Base-by-base conservation (phyloP, 1,140 invertebrate genomes). In the Drosophila rufa region DNA sequence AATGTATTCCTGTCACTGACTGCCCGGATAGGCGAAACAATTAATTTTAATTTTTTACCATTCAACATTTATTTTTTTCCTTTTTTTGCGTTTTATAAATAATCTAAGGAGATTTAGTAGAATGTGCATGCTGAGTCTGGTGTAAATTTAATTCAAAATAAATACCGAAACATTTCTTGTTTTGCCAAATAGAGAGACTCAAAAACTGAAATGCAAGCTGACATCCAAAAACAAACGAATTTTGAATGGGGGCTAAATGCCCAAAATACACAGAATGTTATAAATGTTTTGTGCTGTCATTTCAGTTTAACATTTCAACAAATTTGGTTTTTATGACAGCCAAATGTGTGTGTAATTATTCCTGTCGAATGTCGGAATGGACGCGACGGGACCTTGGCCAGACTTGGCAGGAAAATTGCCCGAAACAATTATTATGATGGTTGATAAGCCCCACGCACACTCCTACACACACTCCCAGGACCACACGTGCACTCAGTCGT, bases 361-460 rank as follows among this genome's bases (percentile, higher is more conserved):
- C 56, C 73, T 76, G 74, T 77, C 73, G 64, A 56, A 59, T 77
- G 74, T 42, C 67, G 53, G 68, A 73, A 73, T 77, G 74, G 62
- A 48, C 56, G 51, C 50, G 50, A 42, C 30, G 73, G 56, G 74
- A 61, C 75, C 48, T 60, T 79, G 57, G 50, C 50, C 47, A 65
- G 45, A 48, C 50, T 51, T 69, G 45, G 58, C 61, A 46, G 47
- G 17, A 55, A 58, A 71, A 67, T 65, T 58, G 79, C 66, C 48
- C 43, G 30, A 56, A 79, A 75, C 69, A 86, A 86, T 82, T 82
- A 82, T 79, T 79, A 79, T 82, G 57, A 82, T 71, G 66, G 61
- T 38, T 58, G 66, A 77, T 62, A 65, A 67, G 42, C 59, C 51
- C 64, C 51, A 48, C 66, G 51, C 56, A 42, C 55, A 66, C 53